These are phyloP conservation scores for Tupiocoris notatus DNA, from an alignment of 2,888 invertebrate species.

Conservation along the genomic window DNA sequence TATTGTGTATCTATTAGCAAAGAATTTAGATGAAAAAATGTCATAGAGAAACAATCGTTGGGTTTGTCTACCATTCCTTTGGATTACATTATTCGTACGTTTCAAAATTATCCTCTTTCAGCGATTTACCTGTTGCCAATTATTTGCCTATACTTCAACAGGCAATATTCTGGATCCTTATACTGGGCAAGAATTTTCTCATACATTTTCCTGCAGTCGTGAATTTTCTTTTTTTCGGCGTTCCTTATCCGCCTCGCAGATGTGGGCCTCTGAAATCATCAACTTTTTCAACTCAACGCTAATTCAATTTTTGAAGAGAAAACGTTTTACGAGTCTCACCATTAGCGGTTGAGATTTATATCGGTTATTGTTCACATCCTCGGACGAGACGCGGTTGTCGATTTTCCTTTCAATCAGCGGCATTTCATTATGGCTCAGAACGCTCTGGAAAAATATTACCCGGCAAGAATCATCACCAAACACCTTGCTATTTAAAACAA, in stretches of 20 bases:
- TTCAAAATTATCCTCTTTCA: too few relatives aligned
- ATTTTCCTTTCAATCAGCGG: background rate
- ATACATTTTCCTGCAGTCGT: constrained; percentile 37
- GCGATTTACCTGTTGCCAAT: constrained; percentile 47
- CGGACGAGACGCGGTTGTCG: constrained; percentile 7
- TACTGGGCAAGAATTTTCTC: constrained; percentile 38
- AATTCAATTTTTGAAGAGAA: background rate
- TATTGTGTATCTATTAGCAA: too few relatives aligned
- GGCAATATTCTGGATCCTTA: constrained; percentile 43
- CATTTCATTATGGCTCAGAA: background rate
- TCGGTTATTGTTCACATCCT: constrained; percentile 8
- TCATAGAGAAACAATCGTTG: too few relatives aligned
- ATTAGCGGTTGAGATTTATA: background rate
- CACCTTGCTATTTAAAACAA: too few relatives aligned
- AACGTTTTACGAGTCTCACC: constrained; percentile 1
- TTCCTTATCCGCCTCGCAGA: constrained; percentile 22
- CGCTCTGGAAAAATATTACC: background rate
- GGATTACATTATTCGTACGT: too few relatives aligned
- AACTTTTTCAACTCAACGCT: background rate
- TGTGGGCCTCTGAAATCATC: constrained; percentile 9
- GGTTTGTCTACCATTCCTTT: too few relatives aligned
- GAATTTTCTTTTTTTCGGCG: constrained; percentile 22
- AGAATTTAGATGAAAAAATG: too few relatives aligned
- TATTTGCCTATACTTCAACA: constrained; percentile 46
- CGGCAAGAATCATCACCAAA: too few relatives aligned